Base-by-base conservation (phyloP, 2,888 invertebrate genomes). In the Embidobia sp. region DNA sequence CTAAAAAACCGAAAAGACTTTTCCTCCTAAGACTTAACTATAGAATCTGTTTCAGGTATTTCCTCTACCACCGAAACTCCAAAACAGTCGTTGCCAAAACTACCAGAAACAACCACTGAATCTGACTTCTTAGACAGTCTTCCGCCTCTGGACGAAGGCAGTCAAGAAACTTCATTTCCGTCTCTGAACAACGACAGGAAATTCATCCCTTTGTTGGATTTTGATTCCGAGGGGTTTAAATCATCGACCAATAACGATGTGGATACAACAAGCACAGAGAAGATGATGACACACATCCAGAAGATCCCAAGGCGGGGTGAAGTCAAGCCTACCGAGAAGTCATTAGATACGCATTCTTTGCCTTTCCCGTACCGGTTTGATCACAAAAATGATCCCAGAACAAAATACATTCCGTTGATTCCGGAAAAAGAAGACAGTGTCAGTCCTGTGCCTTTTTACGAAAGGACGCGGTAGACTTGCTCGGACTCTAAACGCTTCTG, bases 391-490 rank as follows among this genome's bases (percentile, higher is more conserved):
- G 88, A 89, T 77, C 86, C 86, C 0, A 81, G 84, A 51, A 89
- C 89, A n/a, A 85, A 88, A 29, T 89, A 89, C 49, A 89, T 89
- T 67, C 89, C 89, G n/a, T 59, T 89, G 33, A 80, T 87, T 18
- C 86, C 88, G 0, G 85, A 86, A 15, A 87, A 88, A 29, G 89
- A 89, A 26, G 77, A 89, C 44, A 85, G 82, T 10, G 78, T 79
- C 8, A 73, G 75, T 73, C 15, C 78, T n/a, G 70, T 74, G 3
- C 55, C 79, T 4, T 49, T 77, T n/a, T 69, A 78, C 10, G 87
- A 87, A 6, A 81, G 80, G 8, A 35, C 49, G 1, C 48, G 69
- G 10, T 70, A 59, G 15, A 33, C 7, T 35, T 37, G 7, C 8
- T 29, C 22, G 11, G 7, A 18, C 11, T 13, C 16, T n/a, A 26